phyloP scores from a whole-genome alignment of 2,797 vertebrate genomes.

The Sciurus vulgaris region DNA sequence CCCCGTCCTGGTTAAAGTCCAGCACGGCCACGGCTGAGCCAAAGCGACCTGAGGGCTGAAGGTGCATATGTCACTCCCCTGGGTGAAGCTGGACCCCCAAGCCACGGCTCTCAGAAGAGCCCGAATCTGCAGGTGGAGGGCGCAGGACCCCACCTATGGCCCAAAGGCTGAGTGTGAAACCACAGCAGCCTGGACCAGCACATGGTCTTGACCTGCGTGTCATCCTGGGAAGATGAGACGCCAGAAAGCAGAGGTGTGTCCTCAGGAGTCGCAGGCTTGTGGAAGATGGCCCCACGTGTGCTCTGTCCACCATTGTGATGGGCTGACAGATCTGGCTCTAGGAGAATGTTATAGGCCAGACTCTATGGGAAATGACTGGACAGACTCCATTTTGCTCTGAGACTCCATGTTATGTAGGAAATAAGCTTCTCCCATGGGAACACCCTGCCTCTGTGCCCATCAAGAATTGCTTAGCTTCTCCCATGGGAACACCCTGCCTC shows the following conservation, averaged over 20 bases:
- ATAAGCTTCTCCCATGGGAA: too few relatives aligned
- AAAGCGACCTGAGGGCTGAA: conserved; percentile 89
- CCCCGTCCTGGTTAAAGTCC: conserved; percentile 89
- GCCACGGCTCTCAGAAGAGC: background rate
- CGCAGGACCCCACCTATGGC: fast-evolving
- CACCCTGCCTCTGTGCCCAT: too few relatives aligned
- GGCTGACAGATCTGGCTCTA: too few relatives aligned
- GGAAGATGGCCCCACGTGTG: background rate
- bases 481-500: too few relatives aligned
- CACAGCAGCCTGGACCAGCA: fast-evolving
- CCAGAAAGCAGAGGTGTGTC: background rate
- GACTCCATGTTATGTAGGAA: too few relatives aligned
- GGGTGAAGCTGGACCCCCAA: background rate
- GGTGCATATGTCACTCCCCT: background rate
- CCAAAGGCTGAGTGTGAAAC: background rate
- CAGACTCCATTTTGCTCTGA: too few relatives aligned
- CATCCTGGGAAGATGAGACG: background rate
- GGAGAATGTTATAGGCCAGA: too few relatives aligned
- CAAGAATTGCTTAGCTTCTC: too few relatives aligned
- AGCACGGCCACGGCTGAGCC: conserved; percentile 89
- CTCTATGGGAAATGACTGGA: too few relatives aligned
- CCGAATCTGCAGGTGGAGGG: background rate
- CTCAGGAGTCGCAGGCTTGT: background rate
- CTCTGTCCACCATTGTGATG: background rate
- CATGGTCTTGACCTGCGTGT: fast-evolving